Percentiles rank a stretch among this genome's conserved stretches.
These are phyloP conservation scores for Andrena fulva DNA, from an alignment of 2,888 invertebrate genomes.

Conservation along the genomic window DNA sequence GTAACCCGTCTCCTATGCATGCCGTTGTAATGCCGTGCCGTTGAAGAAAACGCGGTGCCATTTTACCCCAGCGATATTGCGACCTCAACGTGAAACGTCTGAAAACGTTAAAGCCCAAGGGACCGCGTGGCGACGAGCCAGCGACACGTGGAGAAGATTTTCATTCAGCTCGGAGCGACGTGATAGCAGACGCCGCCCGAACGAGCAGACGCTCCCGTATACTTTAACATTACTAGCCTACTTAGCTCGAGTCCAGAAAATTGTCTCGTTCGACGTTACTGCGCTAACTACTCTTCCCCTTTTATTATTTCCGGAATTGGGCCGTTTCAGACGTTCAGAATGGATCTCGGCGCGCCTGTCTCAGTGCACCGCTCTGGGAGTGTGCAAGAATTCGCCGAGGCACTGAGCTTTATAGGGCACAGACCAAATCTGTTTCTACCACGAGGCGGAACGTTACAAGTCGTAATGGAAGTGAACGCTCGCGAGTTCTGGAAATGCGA, in stretches of 20 bases:
- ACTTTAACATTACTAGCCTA: conserved; percentile 36
- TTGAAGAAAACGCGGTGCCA: background rate
- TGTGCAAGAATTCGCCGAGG: too few relatives aligned
- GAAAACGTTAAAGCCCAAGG: background rate
- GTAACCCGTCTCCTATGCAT: background rate
- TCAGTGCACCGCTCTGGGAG: too few relatives aligned
- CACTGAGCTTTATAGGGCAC: too few relatives aligned
- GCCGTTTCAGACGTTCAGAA: background rate
- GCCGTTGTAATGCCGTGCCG: background rate
- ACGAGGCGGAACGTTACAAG: too few relatives aligned
- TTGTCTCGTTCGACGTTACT: conserved; percentile 10
- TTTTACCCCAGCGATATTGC: background rate
- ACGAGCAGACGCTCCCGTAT: conserved; percentile 29
- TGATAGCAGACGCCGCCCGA: background rate
- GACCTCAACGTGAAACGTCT: background rate
- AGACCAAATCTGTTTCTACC: too few relatives aligned
- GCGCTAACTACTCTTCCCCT: background rate
- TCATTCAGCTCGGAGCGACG: conserved; percentile 18
- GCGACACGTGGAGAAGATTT: conserved; percentile 16
- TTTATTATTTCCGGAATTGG: background rate
- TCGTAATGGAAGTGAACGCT: too few relatives aligned
- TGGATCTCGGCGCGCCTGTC: too few relatives aligned
- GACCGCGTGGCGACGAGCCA: background rate
- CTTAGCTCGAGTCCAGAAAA: conserved; percentile 22
- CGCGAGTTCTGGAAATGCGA: too few relatives aligned